These are phyloP conservation scores for Neolamprologus sp. DNA, from an alignment of 2,113 vertebrate species.

Conservation along the genomic window DNA sequence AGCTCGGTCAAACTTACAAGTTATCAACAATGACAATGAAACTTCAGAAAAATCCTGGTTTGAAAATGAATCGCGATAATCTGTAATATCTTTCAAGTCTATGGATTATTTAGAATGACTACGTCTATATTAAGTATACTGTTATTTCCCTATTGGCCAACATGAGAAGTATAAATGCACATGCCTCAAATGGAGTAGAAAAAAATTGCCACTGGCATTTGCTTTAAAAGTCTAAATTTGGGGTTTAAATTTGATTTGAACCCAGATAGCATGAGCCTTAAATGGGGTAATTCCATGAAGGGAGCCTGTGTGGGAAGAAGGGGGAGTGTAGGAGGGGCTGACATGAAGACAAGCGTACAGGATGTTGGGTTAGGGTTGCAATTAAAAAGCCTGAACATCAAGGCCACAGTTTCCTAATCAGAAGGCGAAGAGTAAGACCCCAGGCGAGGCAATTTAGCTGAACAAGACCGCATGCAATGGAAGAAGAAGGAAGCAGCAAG, in stretches of 20 bases:
- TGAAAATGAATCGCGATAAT: not conserved
- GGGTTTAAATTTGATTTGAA: slow-evolving; percentile 64
- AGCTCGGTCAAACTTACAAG: not conserved
- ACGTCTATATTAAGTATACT: not conserved
- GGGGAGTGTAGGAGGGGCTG: not conserved
- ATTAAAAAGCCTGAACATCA: slow-evolving; percentile 76
- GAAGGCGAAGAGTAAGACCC: slow-evolving; percentile 70
- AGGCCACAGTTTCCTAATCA: slow-evolving; percentile 74
- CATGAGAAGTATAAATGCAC: slow-evolving; percentile 8
- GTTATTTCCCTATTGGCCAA: not conserved
- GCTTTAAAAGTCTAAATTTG: slow-evolving; percentile 48
- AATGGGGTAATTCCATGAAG: slow-evolving; percentile 51
- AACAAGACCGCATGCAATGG: slow-evolving; percentile 67
- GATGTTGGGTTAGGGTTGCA: slow-evolving; percentile 57
- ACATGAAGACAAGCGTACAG: slow-evolving; percentile 36
- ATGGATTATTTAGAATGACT: slow-evolving; percentile 4
- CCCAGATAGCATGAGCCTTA: slow-evolving; percentile 50
- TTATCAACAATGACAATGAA: not conserved
- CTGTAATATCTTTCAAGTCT: not conserved
- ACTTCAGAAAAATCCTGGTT: not conserved
- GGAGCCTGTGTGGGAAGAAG: not conserved
- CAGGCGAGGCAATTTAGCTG: slow-evolving; percentile 76
- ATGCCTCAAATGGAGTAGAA: not conserved
- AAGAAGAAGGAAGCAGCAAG: slow-evolving; percentile 64
- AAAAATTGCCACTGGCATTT: slow-evolving; percentile 22